phyloP scores from a whole-genome alignment of 2,888 invertebrate species.

The Acanthacorydalis orientalis region DNA sequence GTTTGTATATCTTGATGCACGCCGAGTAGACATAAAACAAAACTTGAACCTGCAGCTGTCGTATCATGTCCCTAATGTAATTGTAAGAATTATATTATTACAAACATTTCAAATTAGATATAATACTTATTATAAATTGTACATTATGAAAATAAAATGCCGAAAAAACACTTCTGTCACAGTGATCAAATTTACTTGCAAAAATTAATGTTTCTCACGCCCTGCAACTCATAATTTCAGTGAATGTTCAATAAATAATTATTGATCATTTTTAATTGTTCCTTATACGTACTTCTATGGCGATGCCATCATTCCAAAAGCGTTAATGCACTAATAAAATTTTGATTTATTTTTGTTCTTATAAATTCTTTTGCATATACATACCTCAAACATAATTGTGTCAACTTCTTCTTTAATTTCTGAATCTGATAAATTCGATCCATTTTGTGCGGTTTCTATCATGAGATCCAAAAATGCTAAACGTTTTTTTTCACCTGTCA shows the following conservation, averaged over 20 bases:
- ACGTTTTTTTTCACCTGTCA: constrained; percentile 49
- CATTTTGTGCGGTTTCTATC: constrained; percentile 59
- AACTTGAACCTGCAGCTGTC: constrained; percentile 66
- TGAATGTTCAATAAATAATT: no score
- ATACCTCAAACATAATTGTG: constrained; percentile 74
- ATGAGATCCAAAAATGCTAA: constrained; percentile 78
- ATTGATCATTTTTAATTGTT: no score
- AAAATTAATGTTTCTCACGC: no score
- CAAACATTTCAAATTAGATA: neutral
- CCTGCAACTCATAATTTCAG: no score
- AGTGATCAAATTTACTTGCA: no score
- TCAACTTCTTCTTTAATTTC: constrained; percentile 74
- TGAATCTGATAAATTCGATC: constrained; percentile 47
- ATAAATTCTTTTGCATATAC: neutral
- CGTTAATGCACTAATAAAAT: no score
- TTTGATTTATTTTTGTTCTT: no score
- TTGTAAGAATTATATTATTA: neutral
- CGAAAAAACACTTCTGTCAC: no score
- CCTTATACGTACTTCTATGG: no score
- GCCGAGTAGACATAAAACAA: constrained; percentile 63
- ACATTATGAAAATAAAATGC: no score
- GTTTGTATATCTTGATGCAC: constrained; percentile 55
- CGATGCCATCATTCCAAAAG: no score
- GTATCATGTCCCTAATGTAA: constrained; percentile 54
- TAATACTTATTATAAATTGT: no score